Percentiles rank a stretch among this genome's conserved stretches.
phyloP scores from a whole-genome alignment of 2,888 invertebrate genomes.

The Dolichomitus sp. region DNA sequence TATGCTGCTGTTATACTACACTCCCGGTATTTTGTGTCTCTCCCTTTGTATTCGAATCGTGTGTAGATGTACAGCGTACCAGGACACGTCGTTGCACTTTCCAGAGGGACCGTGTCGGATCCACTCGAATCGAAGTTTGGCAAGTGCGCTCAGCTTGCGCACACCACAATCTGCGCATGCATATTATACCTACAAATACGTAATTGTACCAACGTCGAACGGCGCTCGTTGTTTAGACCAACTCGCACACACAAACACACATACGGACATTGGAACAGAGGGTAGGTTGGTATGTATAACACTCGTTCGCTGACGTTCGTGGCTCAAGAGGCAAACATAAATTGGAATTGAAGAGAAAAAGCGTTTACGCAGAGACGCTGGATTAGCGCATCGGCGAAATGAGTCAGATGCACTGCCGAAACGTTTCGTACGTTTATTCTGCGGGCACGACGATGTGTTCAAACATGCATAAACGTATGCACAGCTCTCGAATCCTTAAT shows the following conservation, averaged over 20 bases:
- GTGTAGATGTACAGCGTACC: not conserved
- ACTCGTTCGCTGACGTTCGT: conserved; percentile 2
- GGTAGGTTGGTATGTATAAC: not conserved
- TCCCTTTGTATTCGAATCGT: conserved; percentile 19
- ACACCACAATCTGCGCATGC: conserved; percentile 44
- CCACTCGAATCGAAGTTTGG: conserved; percentile 65
- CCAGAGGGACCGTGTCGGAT: conserved; percentile 38
- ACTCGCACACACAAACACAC: conserved; percentile 5
- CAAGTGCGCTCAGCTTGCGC: conserved; percentile 63
- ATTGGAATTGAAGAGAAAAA: not conserved
- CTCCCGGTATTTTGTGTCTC: conserved; percentile 1
- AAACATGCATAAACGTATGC: too few species aligned
- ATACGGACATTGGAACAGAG: conserved; percentile 4
- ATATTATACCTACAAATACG: conserved; percentile 62
- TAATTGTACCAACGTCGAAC: conserved; percentile 48
- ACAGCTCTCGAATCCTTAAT: not conserved
- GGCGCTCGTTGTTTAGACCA: conserved; percentile 52
- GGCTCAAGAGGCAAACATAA: conserved; percentile 15
- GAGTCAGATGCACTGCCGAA: not conserved
- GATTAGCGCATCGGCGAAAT: not conserved
- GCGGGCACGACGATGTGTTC: not conserved
- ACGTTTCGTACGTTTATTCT: not conserved
- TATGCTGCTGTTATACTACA: not conserved
- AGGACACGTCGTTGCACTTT: conserved; percentile 22
- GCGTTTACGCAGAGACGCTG: not conserved